A percentile compares a stretch with the other conserved stretches of the same genome.
These are phyloP conservation scores for Lasioglossum zephyrum DNA, from an alignment of 2,888 invertebrate genomes.

Conservation along the genomic window DNA sequence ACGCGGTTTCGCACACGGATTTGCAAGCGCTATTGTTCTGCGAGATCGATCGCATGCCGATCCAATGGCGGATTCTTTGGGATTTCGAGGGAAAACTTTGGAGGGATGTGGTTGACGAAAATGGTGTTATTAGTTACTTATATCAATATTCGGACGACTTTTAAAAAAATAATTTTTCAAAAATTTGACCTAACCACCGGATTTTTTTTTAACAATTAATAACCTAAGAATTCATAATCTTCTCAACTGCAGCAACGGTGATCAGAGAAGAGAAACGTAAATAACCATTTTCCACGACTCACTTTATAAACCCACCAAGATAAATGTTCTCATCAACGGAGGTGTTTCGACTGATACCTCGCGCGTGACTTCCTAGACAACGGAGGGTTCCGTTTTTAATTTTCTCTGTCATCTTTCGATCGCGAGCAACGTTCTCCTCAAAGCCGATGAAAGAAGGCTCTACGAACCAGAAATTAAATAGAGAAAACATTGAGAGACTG, in stretches of 20 bases:
- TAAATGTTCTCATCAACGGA: constrained; percentile 40
- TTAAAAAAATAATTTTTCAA: too few species aligned
- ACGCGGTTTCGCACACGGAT: neutral
- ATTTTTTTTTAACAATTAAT: too few species aligned
- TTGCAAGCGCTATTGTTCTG: neutral
- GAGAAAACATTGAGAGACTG: neutral
- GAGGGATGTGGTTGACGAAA: neutral
- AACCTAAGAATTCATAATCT: neutral
- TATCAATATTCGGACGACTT: too few species aligned
- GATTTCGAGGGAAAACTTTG: neutral
- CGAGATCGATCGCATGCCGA: neutral
- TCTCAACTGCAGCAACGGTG: neutral
- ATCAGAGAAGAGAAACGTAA: neutral
- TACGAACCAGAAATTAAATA: neutral
- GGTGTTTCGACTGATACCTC: constrained; percentile 46
- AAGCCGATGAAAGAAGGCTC: constrained; percentile 35
- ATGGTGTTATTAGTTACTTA: neutral
- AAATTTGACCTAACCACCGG: too few species aligned
- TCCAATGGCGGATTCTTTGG: neutral
- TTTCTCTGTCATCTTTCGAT: constrained; percentile 29
- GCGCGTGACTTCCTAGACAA: constrained; percentile 50
- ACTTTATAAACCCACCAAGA: neutral
- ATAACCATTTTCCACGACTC: neutral
- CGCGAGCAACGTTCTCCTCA: constrained; percentile 34
- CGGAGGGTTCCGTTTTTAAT: constrained; percentile 54